Evolutionary conservation across 2,113 vertebrate genomes (phyloP), one percentile per base, ranked within the genome.

Genomic region (Phoenicopterus ruber): DNA sequence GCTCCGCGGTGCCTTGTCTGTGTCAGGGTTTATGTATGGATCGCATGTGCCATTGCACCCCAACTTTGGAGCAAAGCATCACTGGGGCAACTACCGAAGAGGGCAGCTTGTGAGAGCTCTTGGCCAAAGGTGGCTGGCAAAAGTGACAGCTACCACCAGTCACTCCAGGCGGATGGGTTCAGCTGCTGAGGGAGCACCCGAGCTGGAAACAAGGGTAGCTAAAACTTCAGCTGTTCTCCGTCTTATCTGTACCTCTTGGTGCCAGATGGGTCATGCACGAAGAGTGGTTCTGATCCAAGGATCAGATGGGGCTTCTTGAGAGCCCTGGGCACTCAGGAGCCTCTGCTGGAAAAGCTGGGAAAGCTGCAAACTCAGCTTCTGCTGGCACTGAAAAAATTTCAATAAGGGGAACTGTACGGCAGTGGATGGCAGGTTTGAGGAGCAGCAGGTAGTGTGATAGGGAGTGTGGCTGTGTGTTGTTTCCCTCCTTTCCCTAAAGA

Each of bases 211-310:
- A 18, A 21, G 38, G 36, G 8, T 47, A 38, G 13, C 26, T 62
- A 15, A 77, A 81, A 22, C 16, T 69, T 70, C 62, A 83, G 17
- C 11, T 78, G 36, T 58, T 91, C 42, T 52, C 67, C 26, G 28
- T 38, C 49, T 2, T 2, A 34, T 54, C 63, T 57, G 18, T 19
- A 34, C 13, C 9, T 65, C 72, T 77, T 69, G 13, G 25, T 36
- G 20, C 16, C 2, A 1, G 4, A 11, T 42, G 29, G 32, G 28
- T 44, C 69, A 46, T 7, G 25, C 22, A 25, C 0, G 1, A 52
- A 82, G 34, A 6, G 28, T 87, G 17, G 8, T 85, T 94, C 87
- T 84, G 25, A n/a, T 61, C 38, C 8, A 18, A 5, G 3, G 32
- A 57, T 82, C 32, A 71, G 25, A 12, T 32, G n/a, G 15, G 22